Conservation (phyloP, 2,888 invertebrate species). For the Drosophila sordidapex region DNA sequence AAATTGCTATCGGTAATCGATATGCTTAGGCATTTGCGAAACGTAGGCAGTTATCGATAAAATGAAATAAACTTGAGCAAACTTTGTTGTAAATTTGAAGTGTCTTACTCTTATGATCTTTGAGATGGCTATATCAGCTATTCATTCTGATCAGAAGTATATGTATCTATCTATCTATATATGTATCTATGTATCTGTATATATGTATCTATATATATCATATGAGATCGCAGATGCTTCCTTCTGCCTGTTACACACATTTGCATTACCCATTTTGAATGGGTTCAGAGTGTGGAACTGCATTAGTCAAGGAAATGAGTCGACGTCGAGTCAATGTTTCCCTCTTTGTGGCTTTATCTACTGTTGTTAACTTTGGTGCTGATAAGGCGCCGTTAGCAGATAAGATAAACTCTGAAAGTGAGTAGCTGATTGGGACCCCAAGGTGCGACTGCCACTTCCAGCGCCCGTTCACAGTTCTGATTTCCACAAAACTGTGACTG, state of each 20-base stretch:
- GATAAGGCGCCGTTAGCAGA: constrained; percentile 39
- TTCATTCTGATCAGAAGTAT: neutral
- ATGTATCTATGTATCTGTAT: too few species aligned
- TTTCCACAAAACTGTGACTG: constrained; percentile 41
- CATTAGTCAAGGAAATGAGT: constrained; percentile 41
- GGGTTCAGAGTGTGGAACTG: neutral
- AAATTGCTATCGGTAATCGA: neutral
- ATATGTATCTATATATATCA: neutral
- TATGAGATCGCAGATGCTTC: neutral
- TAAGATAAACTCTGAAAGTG: constrained; percentile 44
- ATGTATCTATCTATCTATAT: too few species aligned
- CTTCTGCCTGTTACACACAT: neutral
- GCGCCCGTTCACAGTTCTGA: constrained; percentile 19
- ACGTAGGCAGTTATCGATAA: neutral
- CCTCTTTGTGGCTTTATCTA: constrained; percentile 25
- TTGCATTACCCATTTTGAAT: neutral
- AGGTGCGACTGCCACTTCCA: constrained; percentile 7
- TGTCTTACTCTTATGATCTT: neutral
- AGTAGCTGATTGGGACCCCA: constrained; percentile 27
- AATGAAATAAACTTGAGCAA: neutral
- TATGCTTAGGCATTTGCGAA: neutral
- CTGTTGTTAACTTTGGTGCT: constrained; percentile 40
- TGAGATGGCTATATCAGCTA: neutral
- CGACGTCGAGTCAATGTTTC: constrained; percentile 23
- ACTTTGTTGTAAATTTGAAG: neutral